Percentiles rank a stretch among this genome's conserved stretches.
Evolutionary conservation across 1,140 invertebrate genomes (phyloP).

Genomic region (Ceratitis capitata): DNA sequence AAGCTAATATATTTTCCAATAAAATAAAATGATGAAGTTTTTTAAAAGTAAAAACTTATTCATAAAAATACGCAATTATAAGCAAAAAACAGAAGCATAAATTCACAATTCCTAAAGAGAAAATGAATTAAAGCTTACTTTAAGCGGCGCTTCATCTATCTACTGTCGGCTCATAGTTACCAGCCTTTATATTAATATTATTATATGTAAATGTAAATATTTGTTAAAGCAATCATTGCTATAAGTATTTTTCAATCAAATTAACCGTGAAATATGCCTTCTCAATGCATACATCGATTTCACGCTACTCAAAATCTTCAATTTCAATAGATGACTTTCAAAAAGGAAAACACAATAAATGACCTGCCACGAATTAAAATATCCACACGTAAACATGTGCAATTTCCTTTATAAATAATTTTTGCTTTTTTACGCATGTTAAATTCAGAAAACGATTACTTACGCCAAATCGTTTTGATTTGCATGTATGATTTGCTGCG

Average conservation of each 20-base stretch:
- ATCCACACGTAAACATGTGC: not conserved
- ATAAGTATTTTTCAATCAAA: not conserved
- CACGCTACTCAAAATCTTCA: not conserved
- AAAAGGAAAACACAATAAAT: not conserved
- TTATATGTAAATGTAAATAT: too few relatives aligned
- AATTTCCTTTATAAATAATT: not conserved
- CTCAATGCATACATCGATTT: not conserved
- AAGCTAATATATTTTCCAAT: too few relatives aligned
- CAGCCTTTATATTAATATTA: too few relatives aligned
- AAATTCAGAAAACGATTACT: slow-evolving; percentile 32
- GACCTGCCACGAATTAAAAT: not conserved
- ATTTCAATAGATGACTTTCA: not conserved
- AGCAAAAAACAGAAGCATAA: too few relatives aligned
- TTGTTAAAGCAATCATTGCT: not conserved
- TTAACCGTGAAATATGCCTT: not conserved
- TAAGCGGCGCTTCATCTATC: too few relatives aligned
- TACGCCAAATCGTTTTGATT: slow-evolving; percentile 32
- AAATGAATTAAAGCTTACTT: too few relatives aligned
- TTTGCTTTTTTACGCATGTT: not conserved
- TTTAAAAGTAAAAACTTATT: too few relatives aligned
- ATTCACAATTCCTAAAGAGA: too few relatives aligned
- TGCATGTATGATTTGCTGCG: not conserved
- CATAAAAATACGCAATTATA: too few relatives aligned
- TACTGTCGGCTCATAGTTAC: too few relatives aligned
- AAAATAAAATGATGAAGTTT: too few relatives aligned